A percentile compares a stretch with the other conserved stretches of the same genome.
These are phyloP conservation scores for Carduelis carduelis DNA, from an alignment of 2,797 vertebrate genomes.

Conservation along the genomic window DNA sequence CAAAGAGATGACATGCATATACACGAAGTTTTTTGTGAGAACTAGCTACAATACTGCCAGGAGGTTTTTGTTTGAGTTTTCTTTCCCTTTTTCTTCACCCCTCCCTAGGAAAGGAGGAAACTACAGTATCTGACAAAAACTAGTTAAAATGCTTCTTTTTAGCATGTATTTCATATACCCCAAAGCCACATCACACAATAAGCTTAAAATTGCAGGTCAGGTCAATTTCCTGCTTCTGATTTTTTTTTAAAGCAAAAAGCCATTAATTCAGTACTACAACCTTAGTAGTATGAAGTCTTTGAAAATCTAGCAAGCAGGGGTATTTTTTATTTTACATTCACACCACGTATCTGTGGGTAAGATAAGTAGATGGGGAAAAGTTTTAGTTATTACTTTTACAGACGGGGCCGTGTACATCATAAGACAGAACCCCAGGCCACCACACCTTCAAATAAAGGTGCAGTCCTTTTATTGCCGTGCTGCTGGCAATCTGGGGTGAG, in stretches of 20 bases:
- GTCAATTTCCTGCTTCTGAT: background rate
- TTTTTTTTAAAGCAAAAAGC: background rate
- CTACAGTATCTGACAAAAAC: background rate
- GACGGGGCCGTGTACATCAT: rapidly evolving
- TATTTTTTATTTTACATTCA: background rate
- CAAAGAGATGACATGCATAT: background rate
- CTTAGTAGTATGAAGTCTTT: background rate
- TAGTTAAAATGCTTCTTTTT: background rate
- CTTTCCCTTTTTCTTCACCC: too few relatives aligned
- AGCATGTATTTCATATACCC: background rate
- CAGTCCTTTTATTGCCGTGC: rapidly evolving
- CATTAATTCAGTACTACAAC: background rate
- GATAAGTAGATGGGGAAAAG: rapidly evolving
- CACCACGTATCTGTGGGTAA: rapidly evolving
- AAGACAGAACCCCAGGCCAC: background rate
- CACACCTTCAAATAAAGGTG: background rate
- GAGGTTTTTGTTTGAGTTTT: too few relatives aligned
- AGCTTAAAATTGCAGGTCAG: background rate
- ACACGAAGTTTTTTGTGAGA: background rate
- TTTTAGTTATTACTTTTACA: background rate
- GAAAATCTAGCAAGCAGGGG: background rate
- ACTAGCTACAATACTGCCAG: background rate
- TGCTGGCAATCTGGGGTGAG: background rate
- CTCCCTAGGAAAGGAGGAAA: background rate
- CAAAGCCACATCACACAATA: background rate